Percentiles rank a stretch among this genome's conserved stretches.
phyloP scores from a whole-genome alignment of 2,797 vertebrate species.

The Peromyscus eremicus region DNA sequence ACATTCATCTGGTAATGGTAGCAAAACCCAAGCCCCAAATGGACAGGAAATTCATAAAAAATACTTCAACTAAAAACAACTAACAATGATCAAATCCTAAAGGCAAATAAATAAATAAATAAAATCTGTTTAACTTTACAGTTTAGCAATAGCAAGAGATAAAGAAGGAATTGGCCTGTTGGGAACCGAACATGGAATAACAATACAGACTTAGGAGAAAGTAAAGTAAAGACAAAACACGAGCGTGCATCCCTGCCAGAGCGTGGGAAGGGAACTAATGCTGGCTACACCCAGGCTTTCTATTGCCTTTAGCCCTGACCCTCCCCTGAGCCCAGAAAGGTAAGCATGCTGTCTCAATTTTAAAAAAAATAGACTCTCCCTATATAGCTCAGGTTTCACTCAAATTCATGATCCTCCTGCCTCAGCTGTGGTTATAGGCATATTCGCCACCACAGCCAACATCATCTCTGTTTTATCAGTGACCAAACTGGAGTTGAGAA shows the following conservation, averaged over 20 bases:
- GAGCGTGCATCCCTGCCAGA: neutral
- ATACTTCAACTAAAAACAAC: conserved; percentile 1
- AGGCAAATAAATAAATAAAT: neutral
- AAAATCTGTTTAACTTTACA: conserved; percentile 2
- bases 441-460: neutral
- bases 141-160: conserved; percentile 32
- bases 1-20: conserved; percentile 30
- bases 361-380: neutral
- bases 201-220: neutral
- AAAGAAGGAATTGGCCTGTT: neutral
- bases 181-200: neutral
- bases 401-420: neutral
- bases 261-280: neutral
- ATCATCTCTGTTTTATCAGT: neutral
- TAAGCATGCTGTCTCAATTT: neutral
- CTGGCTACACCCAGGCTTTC: neutral
- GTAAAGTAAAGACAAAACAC: neutral
- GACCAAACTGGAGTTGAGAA: neutral
- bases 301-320: neutral
- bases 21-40: conserved; percentile 8
- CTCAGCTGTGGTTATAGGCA: too few relatives aligned
- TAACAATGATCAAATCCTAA: neutral
- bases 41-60: conserved; percentile 23
- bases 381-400: too few relatives aligned
- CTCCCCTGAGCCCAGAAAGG: neutral